Evolutionary conservation across 2,888 invertebrate genomes (phyloP).

Genomic region (Xestoiulus laeticollis): DNA sequence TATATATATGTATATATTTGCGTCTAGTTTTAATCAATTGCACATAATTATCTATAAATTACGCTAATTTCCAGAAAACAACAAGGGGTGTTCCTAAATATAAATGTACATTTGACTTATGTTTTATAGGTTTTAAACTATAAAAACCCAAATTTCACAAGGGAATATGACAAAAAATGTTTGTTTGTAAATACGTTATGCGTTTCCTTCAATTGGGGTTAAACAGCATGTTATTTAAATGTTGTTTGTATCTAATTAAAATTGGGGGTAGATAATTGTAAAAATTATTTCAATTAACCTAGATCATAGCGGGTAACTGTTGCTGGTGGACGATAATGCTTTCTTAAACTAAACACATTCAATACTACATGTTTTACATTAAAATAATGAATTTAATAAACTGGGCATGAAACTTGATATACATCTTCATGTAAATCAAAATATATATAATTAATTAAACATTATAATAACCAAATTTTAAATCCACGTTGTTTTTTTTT

Average conservation of each 20-base stretch:
- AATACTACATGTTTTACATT: too few species aligned
- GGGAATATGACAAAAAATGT: background rate
- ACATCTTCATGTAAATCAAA: too few species aligned
- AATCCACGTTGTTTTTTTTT: background rate
- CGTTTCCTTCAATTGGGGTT: background rate
- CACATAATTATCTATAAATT: too few species aligned
- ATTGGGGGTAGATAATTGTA: background rate
- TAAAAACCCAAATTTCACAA: background rate
- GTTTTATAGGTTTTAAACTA: background rate
- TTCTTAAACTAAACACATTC: background rate
- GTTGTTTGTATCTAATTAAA: background rate
- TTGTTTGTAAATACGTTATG: background rate
- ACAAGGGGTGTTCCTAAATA: too few species aligned
- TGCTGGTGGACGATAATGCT: too few species aligned
- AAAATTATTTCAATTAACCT: slow-evolving; percentile 25
- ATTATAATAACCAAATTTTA: too few species aligned
- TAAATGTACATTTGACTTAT: background rate
- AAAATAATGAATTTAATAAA: too few species aligned
- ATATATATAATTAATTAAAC: too few species aligned
- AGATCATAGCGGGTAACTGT: background rate
- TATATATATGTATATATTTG: background rate
- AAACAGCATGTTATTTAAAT: background rate
- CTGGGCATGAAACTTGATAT: too few species aligned
- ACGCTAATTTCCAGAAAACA: too few species aligned
- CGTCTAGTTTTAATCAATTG: background rate